phyloP scores from a whole-genome alignment of 2,113 vertebrate species.

The Mesembrinibis cayennensis region DNA sequence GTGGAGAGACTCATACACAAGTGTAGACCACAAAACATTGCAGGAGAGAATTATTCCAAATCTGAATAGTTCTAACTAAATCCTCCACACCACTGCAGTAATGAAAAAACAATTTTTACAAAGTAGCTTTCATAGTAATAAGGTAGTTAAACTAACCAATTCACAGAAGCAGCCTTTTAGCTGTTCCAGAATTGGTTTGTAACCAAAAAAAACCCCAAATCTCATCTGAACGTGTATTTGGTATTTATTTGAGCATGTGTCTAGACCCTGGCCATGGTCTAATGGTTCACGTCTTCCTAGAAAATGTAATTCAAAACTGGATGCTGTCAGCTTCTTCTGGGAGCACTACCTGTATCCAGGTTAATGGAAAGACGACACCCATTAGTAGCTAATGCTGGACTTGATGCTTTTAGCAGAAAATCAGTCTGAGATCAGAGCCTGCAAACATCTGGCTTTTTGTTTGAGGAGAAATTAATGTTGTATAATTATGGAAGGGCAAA shows the following conservation, averaged over 20 bases:
- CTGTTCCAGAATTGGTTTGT: not conserved
- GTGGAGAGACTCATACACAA: not conserved
- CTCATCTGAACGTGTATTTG: not conserved
- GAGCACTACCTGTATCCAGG: not conserved
- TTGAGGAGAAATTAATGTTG: not conserved
- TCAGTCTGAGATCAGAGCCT: not conserved
- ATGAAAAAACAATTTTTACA: not conserved
- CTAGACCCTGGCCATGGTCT: not conserved
- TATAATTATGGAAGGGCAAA: not conserved
- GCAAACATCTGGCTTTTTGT: conserved; percentile 9
- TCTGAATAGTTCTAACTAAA: not conserved
- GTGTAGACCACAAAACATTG: not conserved
- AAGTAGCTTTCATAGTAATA: not conserved
- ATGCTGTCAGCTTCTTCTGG: not conserved
- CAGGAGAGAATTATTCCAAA: not conserved
- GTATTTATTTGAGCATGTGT: not conserved
- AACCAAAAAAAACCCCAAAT: not conserved
- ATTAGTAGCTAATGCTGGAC: not conserved
- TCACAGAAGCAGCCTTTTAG: not conserved
- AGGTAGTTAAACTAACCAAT: not conserved
- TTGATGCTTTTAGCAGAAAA: conserved; percentile 9
- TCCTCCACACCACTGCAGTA: not conserved
- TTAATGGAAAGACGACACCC: not conserved
- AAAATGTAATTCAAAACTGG: not conserved
- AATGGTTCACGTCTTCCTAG: not conserved